Conservation (phyloP, 2,888 invertebrate species). For the Lasioglossum zephyrum region DNA sequence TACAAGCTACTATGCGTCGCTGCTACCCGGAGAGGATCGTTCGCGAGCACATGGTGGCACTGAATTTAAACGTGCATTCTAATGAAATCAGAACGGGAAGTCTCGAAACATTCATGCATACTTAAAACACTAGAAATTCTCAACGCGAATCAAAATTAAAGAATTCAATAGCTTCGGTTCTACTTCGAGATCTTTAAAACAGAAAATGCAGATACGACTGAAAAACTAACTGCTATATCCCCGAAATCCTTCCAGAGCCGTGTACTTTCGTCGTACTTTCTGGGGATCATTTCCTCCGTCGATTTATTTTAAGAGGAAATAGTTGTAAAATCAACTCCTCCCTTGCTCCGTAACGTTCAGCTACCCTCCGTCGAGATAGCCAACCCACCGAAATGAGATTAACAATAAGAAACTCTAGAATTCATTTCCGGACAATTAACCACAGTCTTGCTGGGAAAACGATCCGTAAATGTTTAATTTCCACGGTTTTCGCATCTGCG, state of each 20-base stretch:
- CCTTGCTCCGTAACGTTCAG: neutral
- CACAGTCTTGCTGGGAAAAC: neutral
- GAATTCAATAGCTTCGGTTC: neutral
- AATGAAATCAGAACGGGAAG: neutral
- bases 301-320: slow-evolving; percentile 6
- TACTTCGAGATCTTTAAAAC: neutral
- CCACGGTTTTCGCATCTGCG: neutral
- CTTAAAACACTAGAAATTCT: neutral
- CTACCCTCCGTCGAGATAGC: neutral
- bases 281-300: neutral
- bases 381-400: neutral
- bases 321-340: slow-evolving; percentile 5
- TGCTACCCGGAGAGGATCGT: neutral
- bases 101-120: neutral
- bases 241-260: neutral
- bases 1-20: neutral
- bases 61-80: neutral
- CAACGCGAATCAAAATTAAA: neutral
- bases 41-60: neutral
- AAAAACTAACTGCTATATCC: neutral
- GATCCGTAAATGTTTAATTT: slow-evolving; percentile 8
- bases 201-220: neutral
- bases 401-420: slow-evolving; percentile 17
- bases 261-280: neutral
- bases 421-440: neutral